Base-by-base conservation (phyloP, 2,888 invertebrate species). In the Pegoplata infirma region DNA sequence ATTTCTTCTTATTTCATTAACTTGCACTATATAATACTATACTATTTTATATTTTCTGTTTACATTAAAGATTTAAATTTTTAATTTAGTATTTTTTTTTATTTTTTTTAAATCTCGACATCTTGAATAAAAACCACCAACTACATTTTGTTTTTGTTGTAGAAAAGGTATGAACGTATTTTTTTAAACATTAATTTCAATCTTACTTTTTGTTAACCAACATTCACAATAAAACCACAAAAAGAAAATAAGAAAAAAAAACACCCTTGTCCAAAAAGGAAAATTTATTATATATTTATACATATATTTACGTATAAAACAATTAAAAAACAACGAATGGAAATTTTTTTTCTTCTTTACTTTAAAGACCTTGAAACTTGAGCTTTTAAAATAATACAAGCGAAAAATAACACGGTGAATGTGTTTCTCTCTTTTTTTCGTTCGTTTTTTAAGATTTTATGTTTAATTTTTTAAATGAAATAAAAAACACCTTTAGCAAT, bases 151-250 rank as follows among this genome's bases (percentile, higher is more conserved):
- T 25, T 3, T 25, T 5, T 25, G 25, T 25, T 6, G n/a, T n/a
- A n/a, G 1, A 32, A 7, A 32, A 32, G n/a, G 25, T 6, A 25
- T 25, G 6, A 40, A 40, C 36, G n/a, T 5, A 6, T 32, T 32
- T 40, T 40, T 40, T 5, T n/a, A 40, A n/a, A n/a, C n/a, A n/a
- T n/a, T 36, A 12, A 36, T 56, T 56, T 36, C 58, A 74, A 73
- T 23, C 32, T 21, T 44, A 21, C 36, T 72, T 56, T 47, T 66
- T 58, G 46, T 66, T 51, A 49, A 40, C 36, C 36, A n/a, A 2
- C 36, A 5, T 40, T 40, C n/a, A 40, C 36, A 64, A 36, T n/a
- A 53, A 59, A 53, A 59, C 59, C 74, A 23, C 51, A 67, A 46
- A 58, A 46, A 68, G 40, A n/a, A n/a, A n/a, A n/a, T n/a, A n/a